Evolutionary conservation across 2,113 vertebrate species (phyloP).

Genomic region (Thermophis baileyi): DNA sequence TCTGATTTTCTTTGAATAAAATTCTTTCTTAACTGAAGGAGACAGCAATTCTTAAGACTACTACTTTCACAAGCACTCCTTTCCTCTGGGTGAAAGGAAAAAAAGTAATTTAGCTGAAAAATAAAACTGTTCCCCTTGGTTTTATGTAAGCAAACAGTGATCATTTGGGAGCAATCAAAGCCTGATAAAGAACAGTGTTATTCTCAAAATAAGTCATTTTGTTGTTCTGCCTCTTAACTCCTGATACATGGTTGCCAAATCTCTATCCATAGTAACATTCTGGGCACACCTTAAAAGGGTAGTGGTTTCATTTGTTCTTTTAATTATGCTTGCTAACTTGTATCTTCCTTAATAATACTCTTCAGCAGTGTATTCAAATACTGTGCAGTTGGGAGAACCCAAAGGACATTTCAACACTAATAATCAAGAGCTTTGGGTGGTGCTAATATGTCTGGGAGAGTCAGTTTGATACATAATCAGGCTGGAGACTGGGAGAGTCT

Average conservation of each 20-base stretch:
- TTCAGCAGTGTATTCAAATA: neutral
- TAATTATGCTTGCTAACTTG: neutral
- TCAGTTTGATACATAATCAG: neutral
- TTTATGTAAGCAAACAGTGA: fast-evolving
- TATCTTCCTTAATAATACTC: neutral
- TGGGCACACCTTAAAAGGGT: neutral
- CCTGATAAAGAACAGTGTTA: neutral
- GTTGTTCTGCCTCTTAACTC: neutral
- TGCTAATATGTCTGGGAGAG: neutral
- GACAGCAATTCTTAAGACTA: neutral
- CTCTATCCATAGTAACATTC: neutral
- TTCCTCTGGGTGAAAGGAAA: neutral
- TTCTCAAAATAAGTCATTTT: constrained; percentile 22
- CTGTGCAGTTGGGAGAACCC: neutral
- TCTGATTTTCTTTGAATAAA: neutral
- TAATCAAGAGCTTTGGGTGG: neutral
- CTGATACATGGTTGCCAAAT: neutral
- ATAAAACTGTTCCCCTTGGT: fast-evolving
- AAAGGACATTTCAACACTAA: neutral
- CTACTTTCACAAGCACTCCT: neutral
- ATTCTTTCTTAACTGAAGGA: neutral
- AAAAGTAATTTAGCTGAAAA: neutral
- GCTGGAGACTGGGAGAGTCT: neutral
- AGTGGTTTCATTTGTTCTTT: neutral
- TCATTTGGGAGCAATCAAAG: fast-evolving